Percentiles rank a stretch among this genome's conserved stretches.
Conservation (phyloP, 2,797 vertebrate species). For the Thamnophis elegans region DNA sequence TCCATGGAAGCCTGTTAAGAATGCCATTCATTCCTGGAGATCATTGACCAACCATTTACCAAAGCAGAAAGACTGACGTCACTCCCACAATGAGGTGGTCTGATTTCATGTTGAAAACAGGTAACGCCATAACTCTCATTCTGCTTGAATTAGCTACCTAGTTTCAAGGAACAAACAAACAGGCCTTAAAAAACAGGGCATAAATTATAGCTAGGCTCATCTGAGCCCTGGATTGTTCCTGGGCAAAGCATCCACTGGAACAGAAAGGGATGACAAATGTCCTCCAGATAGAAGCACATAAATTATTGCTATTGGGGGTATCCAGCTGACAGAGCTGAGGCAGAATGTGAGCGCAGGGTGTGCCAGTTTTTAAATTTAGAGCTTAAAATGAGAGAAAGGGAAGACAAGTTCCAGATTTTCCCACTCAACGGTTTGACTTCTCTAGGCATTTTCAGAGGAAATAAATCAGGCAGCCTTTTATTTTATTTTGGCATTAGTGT, state of each 20-base stretch:
- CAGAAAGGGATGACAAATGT: conserved; percentile 63
- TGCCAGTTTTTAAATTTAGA: conserved; percentile 44
- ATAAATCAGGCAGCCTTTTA: neutral
- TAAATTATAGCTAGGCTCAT: conserved; percentile 47
- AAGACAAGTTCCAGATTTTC: neutral
- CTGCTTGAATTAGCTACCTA: conserved; percentile 67
- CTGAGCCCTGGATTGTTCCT: conserved; percentile 64
- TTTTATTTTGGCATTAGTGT: neutral
- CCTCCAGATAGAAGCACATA: conserved; percentile 56
- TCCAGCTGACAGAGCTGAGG: conserved; percentile 55
- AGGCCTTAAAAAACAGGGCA: conserved; percentile 43
- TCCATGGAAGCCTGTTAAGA: conserved; percentile 54
- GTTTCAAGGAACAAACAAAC: conserved; percentile 71
- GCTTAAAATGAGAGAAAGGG: neutral
- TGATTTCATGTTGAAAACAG: conserved; percentile 68
- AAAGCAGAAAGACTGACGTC: conserved; percentile 74
- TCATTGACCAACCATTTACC: conserved; percentile 66
- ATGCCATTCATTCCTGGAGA: conserved; percentile 63
- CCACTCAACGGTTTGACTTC: neutral
- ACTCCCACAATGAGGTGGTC: conserved; percentile 39
- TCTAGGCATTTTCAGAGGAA: neutral
- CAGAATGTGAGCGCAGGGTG: conserved; percentile 21
- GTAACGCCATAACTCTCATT: conserved; percentile 60
- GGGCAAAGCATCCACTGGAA: conserved; percentile 44
- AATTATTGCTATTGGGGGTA: conserved; percentile 58